phyloP scores from a whole-genome alignment of 2,797 vertebrate species.

The Sebastes miniatus region DNA sequence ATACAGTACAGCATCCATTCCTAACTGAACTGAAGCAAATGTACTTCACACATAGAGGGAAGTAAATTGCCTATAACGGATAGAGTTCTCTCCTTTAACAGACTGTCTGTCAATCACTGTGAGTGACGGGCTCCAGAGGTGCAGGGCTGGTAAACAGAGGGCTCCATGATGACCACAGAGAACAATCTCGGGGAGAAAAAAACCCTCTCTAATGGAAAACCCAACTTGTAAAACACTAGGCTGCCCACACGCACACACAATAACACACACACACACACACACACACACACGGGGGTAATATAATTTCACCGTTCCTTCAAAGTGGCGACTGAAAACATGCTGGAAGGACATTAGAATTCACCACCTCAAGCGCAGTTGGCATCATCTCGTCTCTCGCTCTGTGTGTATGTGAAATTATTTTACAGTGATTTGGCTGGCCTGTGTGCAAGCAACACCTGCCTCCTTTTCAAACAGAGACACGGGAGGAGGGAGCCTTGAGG shows the following conservation, averaged over 20 bases:
- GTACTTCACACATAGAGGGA: neutral
- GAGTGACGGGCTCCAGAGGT: conserved; percentile 46
- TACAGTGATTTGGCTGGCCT: conserved; percentile 48
- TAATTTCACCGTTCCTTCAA: conserved; percentile 25
- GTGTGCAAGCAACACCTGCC: conserved; percentile 56
- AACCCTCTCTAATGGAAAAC: conserved; percentile 40
- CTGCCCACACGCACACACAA: neutral
- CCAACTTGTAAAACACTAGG: conserved; percentile 26
- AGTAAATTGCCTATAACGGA: neutral
- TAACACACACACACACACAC: neutral
- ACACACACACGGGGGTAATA: neutral
- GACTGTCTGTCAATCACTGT: conserved; percentile 42
- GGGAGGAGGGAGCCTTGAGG: conserved; percentile 30
- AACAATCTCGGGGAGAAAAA: conserved; percentile 11
- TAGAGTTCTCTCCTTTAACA: neutral
- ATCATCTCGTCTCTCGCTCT: conserved; percentile 21
- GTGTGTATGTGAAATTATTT: conserved; percentile 61
- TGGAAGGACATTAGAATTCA: conserved; percentile 43
- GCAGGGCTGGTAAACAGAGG: conserved; percentile 24
- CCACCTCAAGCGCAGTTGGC: conserved; percentile 31
- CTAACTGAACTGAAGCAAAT: neutral
- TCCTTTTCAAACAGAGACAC: conserved; percentile 40
- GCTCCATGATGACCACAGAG: conserved; percentile 45
- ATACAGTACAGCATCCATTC: neutral
- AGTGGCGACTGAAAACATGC: conserved; percentile 40